Percentiles rank a stretch among this genome's conserved stretches.
These are phyloP conservation scores for Hydropsyche betteni DNA, from an alignment of 2,888 invertebrate species.

Conservation along the genomic window DNA sequence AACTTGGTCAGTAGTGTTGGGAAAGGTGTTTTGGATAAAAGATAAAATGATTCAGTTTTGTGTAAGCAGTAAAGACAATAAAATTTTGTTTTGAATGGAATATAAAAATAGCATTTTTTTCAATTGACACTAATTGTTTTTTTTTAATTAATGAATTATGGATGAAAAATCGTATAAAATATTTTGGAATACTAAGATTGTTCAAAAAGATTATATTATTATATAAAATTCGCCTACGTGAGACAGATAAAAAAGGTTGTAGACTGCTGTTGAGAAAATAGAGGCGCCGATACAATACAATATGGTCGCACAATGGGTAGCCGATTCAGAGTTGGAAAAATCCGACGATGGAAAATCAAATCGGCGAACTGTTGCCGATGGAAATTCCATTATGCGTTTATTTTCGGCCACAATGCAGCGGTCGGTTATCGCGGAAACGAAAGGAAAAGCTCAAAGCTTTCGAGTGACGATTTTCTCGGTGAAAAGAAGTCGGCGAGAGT, in stretches of 20 bases:
- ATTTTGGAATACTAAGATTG: too few species aligned
- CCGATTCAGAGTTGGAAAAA: background rate
- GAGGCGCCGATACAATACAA: background rate
- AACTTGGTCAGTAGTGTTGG: too few species aligned
- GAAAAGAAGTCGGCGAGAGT: background rate
- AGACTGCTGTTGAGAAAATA: too few species aligned
- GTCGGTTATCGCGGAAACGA: conserved; percentile 19
- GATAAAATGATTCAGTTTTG: too few species aligned
- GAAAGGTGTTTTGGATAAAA: too few species aligned
- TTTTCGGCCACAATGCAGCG: conserved; percentile 27
- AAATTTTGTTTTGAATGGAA: too few species aligned
- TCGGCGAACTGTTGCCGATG: conserved; percentile 10
- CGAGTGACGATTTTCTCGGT: background rate
- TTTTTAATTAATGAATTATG: too few species aligned
- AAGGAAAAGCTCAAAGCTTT: background rate
- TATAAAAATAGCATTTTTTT: too few species aligned
- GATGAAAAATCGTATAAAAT: too few species aligned
- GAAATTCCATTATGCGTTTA: conserved; percentile 16
- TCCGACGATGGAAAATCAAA: background rate
- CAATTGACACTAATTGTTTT: too few species aligned
- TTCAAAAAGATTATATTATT: background rate
- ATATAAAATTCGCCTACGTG: background rate
- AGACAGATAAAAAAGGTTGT: too few species aligned
- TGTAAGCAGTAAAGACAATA: too few species aligned
- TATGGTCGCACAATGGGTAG: background rate